Base-by-base conservation (phyloP, 2,797 vertebrate genomes). In the Podargus strigoides region DNA sequence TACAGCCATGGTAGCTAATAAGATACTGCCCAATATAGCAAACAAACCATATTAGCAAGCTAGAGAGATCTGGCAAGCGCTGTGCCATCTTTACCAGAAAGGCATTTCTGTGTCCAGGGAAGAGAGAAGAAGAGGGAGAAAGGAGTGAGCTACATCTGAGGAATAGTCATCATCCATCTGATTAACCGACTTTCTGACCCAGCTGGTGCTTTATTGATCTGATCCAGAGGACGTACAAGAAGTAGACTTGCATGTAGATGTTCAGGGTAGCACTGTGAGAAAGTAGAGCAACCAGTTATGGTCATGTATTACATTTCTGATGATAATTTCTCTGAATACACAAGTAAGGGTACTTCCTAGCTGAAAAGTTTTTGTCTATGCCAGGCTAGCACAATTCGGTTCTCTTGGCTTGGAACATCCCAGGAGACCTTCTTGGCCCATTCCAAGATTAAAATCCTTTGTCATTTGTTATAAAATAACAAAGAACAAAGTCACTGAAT, bases 401-500 rank as follows among this genome's bases (percentile, higher is more conserved):
- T 60, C 14, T 93, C 22, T 67, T 28, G 44, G 12, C 23, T 74
- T 78, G 36, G 53, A 39, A 15, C 0, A 2, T 62, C 30, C 62
- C 34, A 92, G n/a, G 34, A 83, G 44, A 87, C 7, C 6, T 11
- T 69, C 55, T 67, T 83, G 81, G 21, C 26, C 37, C 27, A 14
- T 67, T 83, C 20, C 39, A 66, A 76, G 36, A 86, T 59, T 88
- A 79, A 50, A 41, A 63, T 37, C 46, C 41, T 79, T 94, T 88
- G 76, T 63, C 30, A 68, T 78, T 90, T 87, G 56, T 80, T 93
- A 73, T 47, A 72, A 95, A 87, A 90, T 72, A 72, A 87, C 42
- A 69, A 93, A 95, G 72, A 73, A 24, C 56, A 89, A 93, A 95
- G 79, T 93, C 55, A 68, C 13, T 75, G 64, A 95, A 89, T 52